Evolutionary conservation across 1,140 invertebrate species (phyloP), one percentile per base, ranked within the genome.

Genomic region (Anoplolepis gracilipes): DNA sequence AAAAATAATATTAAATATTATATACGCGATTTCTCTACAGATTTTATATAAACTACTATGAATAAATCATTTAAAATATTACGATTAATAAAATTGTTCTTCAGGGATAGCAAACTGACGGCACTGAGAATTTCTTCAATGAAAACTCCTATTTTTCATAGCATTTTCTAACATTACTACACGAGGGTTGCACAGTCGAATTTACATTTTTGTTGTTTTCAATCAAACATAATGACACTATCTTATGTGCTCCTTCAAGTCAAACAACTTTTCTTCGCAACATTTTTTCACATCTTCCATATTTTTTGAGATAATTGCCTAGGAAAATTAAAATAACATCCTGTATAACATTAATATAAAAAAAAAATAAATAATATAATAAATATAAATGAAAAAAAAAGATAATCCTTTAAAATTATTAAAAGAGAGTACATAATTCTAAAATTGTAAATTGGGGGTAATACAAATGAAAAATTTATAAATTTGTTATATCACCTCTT

Each of bases 51-150:
- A 42, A 39, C 6, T 25, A 69, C 1, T 46, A 42, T 2, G 8
- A 53, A 46, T 22, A 30, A 28, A 30, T 49, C 46, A 77, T 16
- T 39, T n/a, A 46, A 42, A 39, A 28, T 25, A 49, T 3, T 46
- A 42, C 5, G 13, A 53, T 46, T 16, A 30, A 28, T 30, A 30
- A n/a, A 5, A 19, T 25, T n/a, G 96, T 98, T 85, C 97, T 97
- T 97, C 93, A 95, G 98, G 73, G 98, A 99, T 92, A 98, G 98
- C n/a, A 99, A 99, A 94, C 94, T 99, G 0, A 99, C 98, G n/a
- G n/a, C n/a, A n/a, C n/a, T n/a, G n/a, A n/a, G n/a, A n/a, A n/a
- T n/a, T n/a, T n/a, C n/a, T n/a, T n/a, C n/a, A n/a, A n/a, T n/a
- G n/a, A n/a, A n/a, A n/a, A n/a, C n/a, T n/a, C n/a, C n/a, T n/a